A percentile compares a stretch with the other conserved stretches of the same genome.
Conservation (phyloP, 1,140 invertebrate species). For the Scaptodrosophila lebanonensis region DNA sequence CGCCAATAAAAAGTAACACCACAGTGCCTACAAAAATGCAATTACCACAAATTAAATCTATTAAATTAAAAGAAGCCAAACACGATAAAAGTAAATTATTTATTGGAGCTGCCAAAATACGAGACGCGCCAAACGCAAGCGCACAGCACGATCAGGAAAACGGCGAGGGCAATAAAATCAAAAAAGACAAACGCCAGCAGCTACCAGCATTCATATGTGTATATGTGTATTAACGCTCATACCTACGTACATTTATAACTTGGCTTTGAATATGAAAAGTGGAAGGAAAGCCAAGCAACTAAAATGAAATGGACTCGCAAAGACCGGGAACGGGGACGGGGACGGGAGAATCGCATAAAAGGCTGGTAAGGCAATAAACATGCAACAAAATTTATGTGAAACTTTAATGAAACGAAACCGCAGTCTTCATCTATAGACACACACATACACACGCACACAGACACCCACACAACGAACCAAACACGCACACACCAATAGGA, state of each 20-base stretch:
- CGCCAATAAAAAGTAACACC: no score
- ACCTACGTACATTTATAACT: conserved; percentile 8
- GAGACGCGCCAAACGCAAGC: conserved; percentile 13
- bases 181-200: conserved; percentile 39
- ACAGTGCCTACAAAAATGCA: conserved; percentile 40
- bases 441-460: no score
- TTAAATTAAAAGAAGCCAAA: conserved; percentile 51
- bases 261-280: conserved; percentile 24
- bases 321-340: no score
- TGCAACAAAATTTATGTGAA: conserved; percentile 75
- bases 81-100: conserved; percentile 65
- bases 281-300: conserved; percentile 36
- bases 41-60: conserved; percentile 74
- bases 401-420: conserved; percentile 65
- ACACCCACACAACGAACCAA: background rate
- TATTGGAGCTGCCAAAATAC: conserved; percentile 60
- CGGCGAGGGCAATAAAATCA: conserved; percentile 26
- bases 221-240: conserved; percentile 5
- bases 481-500: background rate
- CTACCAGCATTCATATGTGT: conserved; percentile 21
- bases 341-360: no score
- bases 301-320: conserved; percentile 68
- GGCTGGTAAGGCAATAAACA: conserved; percentile 53
- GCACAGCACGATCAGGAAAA: conserved; percentile 5
- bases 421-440: no score